Evolutionary conservation across 2,797 vertebrate species (phyloP).

Genomic region (Poeciliopsis infans): DNA sequence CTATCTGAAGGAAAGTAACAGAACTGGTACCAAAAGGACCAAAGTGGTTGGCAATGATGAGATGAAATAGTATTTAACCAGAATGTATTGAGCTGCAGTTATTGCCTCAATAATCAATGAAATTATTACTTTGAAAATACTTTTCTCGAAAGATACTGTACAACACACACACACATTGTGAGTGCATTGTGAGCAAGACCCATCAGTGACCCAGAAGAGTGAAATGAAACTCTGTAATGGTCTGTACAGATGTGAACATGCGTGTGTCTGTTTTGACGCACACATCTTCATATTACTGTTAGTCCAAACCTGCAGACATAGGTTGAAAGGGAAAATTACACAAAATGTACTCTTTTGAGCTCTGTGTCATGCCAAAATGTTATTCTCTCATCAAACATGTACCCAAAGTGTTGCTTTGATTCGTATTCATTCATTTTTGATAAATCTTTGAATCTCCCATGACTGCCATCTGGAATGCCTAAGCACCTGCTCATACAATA

Average conservation of each 20-base stretch:
- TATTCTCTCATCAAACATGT: too few relatives aligned
- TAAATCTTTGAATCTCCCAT: too few relatives aligned
- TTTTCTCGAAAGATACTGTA: neutral
- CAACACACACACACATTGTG: neutral
- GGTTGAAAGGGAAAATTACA: neutral
- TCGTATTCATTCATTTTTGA: too few relatives aligned
- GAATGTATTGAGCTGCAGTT: neutral
- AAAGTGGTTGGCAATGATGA: neutral
- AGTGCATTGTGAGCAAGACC: slow-evolving; percentile 50
- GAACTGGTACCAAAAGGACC: neutral
- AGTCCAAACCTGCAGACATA: neutral
- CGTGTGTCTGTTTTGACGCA: neutral
- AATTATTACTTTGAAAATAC: neutral
- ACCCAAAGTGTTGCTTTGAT: too few relatives aligned
- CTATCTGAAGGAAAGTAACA: neutral
- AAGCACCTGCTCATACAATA: too few relatives aligned
- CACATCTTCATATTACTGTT: neutral
- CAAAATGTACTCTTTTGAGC: too few relatives aligned
- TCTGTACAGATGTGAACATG: neutral
- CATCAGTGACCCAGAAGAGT: slow-evolving; percentile 49
- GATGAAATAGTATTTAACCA: neutral
- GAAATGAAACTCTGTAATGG: neutral
- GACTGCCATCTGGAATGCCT: too few relatives aligned
- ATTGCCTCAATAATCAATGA: neutral
- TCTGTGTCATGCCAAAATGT: too few relatives aligned